Evolutionary conservation across 2,888 invertebrate species (phyloP), one percentile per base, ranked within the genome.

Genomic region (Phengaris arion): DNA sequence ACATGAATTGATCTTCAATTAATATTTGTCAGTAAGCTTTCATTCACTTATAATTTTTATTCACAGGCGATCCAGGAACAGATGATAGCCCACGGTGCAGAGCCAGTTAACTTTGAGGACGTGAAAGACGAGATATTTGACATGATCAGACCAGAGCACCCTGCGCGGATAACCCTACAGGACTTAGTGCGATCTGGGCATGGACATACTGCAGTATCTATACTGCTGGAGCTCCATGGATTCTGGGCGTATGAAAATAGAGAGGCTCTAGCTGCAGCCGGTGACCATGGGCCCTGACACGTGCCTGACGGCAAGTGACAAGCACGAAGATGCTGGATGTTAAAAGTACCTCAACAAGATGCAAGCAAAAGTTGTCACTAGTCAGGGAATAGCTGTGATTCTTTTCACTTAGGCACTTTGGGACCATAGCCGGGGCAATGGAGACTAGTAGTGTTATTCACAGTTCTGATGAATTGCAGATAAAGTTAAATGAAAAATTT

Each of bases 121-220:
- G 97, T 99, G 0, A 98, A 98, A 87, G 98, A 99, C 93, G 99
- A 99, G 92, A 97, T 99, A 81, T 99, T 98, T 93, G 99, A 99
- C 92, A 99, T 99, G 99, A 98, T 99, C 1, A 96, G 98, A 79
- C 98, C 99, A 0, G 95, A 94, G 77, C 96, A 98, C 88, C 97
- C 98, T 0, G 94, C 95, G 10, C 95, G 95, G 86, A 98, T 99
- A 80, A 98, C 98, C 0, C 91, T 98, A 4, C 95, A 96, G 81
- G 99, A 99, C 93, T 94, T 99, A 75, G 94, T 98, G 73, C 94
- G 83, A 82, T 97, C 98, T 90, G 98, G 98, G 0, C 98, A 98
- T 89, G 99, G 98, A 0, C 98, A 98, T 83, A 98, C 98, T 0
- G 97, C 99, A 77, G 96, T 98, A 59, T 98, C 98, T 83, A 98